Percentiles rank a stretch among this genome's conserved stretches.
Conservation (phyloP, 2,113 vertebrate genomes). For the Tachysurus fulvidraco region DNA sequence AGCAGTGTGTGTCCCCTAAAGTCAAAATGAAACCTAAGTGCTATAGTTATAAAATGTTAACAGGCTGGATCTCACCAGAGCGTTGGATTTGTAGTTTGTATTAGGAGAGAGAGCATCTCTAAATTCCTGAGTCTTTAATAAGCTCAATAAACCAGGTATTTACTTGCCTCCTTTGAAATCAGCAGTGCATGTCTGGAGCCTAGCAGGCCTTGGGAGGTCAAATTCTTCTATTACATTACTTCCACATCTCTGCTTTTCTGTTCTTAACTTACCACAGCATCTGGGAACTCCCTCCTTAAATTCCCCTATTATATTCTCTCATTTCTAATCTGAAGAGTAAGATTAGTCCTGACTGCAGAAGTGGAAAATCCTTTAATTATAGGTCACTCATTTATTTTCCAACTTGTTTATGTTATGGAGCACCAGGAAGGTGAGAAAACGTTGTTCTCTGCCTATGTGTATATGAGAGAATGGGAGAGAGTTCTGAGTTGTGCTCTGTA, state of each 20-base stretch:
- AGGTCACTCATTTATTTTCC: background rate
- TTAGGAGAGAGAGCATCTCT: background rate
- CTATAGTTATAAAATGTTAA: constrained; percentile 17
- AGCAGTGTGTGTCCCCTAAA: background rate
- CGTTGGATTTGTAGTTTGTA: constrained; percentile 12
- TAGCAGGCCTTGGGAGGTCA: constrained; percentile 25
- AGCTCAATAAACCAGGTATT: constrained; percentile 42
- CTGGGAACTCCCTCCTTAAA: constrained; percentile 39
- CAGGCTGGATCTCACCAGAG: background rate
- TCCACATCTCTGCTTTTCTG: constrained; percentile 44
- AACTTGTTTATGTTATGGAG: constrained; percentile 7
- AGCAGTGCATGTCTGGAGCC: constrained; percentile 35
- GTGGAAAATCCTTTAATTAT: constrained; percentile 29
- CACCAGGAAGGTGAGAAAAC: constrained; percentile 7
- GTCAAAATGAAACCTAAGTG: background rate
- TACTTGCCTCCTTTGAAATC: constrained; percentile 41
- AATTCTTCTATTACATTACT: constrained; percentile 45
- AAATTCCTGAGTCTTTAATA: constrained; percentile 27
- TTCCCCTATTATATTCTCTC: constrained; percentile 32
- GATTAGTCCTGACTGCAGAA: constrained; percentile 16
- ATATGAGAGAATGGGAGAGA: constrained; percentile 24
- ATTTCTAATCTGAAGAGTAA: constrained; percentile 26
- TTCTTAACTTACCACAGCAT: constrained; percentile 38
- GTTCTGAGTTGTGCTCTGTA: constrained; percentile 75
- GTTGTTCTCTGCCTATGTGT: constrained; percentile 9